These are phyloP conservation scores for Saguinus imperator DNA, from an alignment of 2,113 vertebrate species.

Conservation along the genomic window DNA sequence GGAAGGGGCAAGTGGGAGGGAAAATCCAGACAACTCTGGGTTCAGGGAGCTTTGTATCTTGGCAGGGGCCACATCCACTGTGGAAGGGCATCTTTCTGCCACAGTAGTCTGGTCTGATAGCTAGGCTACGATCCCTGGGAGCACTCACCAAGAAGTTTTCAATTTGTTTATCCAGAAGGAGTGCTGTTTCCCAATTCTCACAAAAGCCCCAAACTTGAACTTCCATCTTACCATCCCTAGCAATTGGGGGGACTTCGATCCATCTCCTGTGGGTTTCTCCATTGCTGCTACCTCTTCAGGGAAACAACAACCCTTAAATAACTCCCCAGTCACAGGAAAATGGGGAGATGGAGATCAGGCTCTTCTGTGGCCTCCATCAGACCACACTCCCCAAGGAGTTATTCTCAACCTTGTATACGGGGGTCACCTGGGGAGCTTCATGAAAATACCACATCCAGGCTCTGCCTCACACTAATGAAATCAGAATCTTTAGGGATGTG, in stretches of 20 bases:
- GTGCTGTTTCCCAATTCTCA: background rate
- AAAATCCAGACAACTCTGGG: background rate
- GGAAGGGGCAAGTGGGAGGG: background rate
- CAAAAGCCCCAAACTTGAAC: background rate
- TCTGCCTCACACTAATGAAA: background rate
- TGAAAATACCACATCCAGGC: background rate
- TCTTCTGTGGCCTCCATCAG: background rate
- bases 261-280: background rate
- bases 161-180: background rate
- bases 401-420: background rate
- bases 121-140: background rate
- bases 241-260: background rate
- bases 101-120: background rate
- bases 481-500: background rate
- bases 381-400: background rate
- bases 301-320: background rate
- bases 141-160: background rate
- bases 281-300: background rate
- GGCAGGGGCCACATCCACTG: background rate
- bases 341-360: background rate
- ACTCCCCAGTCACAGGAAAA: background rate
- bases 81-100: background rate
- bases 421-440: background rate
- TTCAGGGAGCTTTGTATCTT: background rate
- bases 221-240: background rate